These are phyloP conservation scores for Sminthurinus signatus DNA, from an alignment of 1,140 invertebrate genomes.

Conservation along the genomic window DNA sequence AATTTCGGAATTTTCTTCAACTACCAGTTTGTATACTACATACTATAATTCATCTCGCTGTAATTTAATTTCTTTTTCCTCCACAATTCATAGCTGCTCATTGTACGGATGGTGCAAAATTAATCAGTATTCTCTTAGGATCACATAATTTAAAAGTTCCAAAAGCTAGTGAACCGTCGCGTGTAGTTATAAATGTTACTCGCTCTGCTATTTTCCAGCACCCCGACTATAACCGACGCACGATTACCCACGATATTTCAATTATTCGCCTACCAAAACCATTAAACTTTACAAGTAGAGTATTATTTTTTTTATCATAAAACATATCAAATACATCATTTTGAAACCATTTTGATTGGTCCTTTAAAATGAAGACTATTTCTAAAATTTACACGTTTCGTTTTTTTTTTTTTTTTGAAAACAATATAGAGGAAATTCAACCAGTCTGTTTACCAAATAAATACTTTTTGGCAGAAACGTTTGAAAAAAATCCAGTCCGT, in stretches of 20 bases:
- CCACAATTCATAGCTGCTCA: slow-evolving; percentile 30
- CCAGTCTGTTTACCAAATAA: slow-evolving; percentile 39
- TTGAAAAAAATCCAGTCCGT: slow-evolving; percentile 19
- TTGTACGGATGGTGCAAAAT: slow-evolving; percentile 29
- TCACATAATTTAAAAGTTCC: not conserved
- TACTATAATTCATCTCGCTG: too few relatives aligned
- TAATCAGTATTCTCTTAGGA: slow-evolving; percentile 15
- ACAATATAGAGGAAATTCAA: slow-evolving; percentile 26
- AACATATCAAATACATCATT: not conserved
- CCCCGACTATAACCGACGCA: slow-evolving; percentile 33
- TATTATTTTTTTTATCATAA: too few relatives aligned
- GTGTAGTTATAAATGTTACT: slow-evolving; percentile 31
- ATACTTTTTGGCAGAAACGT: slow-evolving; percentile 21
- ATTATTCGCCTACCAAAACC: slow-evolving; percentile 34
- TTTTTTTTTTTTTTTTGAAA: not conserved
- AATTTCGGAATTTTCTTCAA: too few relatives aligned
- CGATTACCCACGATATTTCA: slow-evolving; percentile 31
- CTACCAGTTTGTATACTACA: too few relatives aligned
- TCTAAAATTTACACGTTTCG: not conserved
- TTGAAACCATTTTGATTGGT: not conserved
- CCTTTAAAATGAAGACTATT: too few relatives aligned
- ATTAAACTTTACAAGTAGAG: slow-evolving; percentile 24
- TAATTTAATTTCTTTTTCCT: too few relatives aligned
- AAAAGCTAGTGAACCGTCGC: slow-evolving; percentile 12
- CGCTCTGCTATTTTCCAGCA: slow-evolving; percentile 30